These are phyloP conservation scores for Hetaerina americana DNA, from an alignment of 1,140 invertebrate species.

Conservation along the genomic window DNA sequence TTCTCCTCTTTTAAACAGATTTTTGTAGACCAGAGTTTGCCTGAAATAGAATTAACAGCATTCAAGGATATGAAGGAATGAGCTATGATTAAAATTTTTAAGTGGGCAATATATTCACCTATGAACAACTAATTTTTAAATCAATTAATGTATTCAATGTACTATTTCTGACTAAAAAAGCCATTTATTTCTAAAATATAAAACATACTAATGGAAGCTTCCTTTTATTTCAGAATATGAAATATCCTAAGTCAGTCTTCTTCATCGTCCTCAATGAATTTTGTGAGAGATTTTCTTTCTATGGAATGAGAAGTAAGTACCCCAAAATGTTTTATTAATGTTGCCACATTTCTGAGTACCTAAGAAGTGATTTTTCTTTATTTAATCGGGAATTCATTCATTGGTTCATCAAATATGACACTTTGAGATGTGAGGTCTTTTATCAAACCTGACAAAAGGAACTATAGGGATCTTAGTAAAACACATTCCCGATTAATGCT, in stretches of 20 bases:
- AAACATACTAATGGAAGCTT: constrained; percentile 4
- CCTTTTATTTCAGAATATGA: constrained; percentile 47
- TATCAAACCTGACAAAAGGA: too few relatives aligned
- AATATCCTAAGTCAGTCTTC: constrained; percentile 79
- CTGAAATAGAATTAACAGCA: background rate
- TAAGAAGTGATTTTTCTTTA: too few relatives aligned
- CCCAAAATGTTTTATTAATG: too few relatives aligned
- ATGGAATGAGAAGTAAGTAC: constrained; percentile 86
- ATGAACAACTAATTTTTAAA: background rate
- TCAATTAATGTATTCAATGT: background rate
- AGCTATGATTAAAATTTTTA: background rate
- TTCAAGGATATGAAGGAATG: background rate
- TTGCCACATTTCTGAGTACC: too few relatives aligned
- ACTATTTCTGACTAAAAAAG: background rate
- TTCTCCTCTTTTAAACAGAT: too few relatives aligned
- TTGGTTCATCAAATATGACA: background rate
- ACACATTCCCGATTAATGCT: too few relatives aligned
- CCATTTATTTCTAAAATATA: background rate
- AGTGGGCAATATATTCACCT: background rate
- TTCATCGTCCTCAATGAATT: constrained; percentile 94
- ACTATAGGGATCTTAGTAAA: too few relatives aligned
- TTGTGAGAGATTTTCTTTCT: constrained; percentile 91
- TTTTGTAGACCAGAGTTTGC: too few relatives aligned
- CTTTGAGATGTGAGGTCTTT: too few relatives aligned
- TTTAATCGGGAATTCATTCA: background rate